Evolutionary conservation across 2,888 invertebrate genomes (phyloP).

Genomic region (Microctonus brassicae): DNA sequence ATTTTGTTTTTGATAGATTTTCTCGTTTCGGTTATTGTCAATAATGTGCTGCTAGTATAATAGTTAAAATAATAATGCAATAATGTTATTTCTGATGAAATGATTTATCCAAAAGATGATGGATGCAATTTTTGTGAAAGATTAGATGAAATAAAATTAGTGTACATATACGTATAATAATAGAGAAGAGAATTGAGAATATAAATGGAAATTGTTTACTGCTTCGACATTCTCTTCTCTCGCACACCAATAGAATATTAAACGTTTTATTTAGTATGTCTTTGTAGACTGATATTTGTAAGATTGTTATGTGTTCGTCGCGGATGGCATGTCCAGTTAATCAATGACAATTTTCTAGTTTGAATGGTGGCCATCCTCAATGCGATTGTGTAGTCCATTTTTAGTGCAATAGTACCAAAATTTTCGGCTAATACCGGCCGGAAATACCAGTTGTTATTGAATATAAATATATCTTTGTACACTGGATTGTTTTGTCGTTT

Average conservation of each 20-base stretch:
- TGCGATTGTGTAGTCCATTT: slow-evolving; percentile 23
- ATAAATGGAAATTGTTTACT: slow-evolving; percentile 20
- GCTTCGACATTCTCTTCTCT: slow-evolving; percentile 30
- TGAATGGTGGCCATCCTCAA: neutral
- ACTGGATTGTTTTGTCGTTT: slow-evolving; percentile 21
- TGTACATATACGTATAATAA: slow-evolving; percentile 20
- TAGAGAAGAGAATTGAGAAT: slow-evolving; percentile 7
- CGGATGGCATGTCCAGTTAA: slow-evolving; percentile 10
- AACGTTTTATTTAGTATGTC: slow-evolving; percentile 60
- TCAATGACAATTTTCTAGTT: neutral
- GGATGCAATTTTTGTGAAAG: neutral
- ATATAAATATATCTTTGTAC: slow-evolving; percentile 65
- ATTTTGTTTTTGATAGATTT: neutral
- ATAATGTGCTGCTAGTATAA: slow-evolving; percentile 1
- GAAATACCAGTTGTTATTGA: slow-evolving; percentile 52
- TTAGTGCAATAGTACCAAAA: slow-evolving; percentile 25
- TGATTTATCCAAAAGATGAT: slow-evolving; percentile 35
- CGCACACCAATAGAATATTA: slow-evolving; percentile 30
- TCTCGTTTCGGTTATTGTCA: neutral
- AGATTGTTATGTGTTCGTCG: slow-evolving; percentile 57
- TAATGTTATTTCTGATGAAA: slow-evolving; percentile 51
- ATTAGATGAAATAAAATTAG: slow-evolving; percentile 13
- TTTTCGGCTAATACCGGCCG: slow-evolving; percentile 49
- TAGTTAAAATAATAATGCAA: slow-evolving; percentile 18
- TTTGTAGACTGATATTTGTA: slow-evolving; percentile 69